These are phyloP conservation scores for Synanthedon tipuliformis DNA, from an alignment of 2,888 invertebrate species.

Conservation along the genomic window DNA sequence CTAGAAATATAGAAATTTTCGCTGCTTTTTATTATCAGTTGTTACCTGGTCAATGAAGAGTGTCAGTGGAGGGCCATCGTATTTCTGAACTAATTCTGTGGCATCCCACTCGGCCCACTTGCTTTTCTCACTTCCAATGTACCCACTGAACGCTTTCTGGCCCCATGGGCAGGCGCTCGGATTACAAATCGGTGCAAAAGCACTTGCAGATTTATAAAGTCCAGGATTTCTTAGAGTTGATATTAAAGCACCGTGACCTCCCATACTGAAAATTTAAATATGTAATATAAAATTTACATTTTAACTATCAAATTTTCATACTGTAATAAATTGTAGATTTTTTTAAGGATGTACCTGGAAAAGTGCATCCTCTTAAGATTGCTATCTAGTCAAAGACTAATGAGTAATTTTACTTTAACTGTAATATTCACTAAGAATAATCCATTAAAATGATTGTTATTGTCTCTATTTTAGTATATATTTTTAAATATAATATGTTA, in stretches of 20 bases:
- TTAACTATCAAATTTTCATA: no score
- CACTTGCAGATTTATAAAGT: slow-evolving; percentile 88
- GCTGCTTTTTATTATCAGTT: not conserved
- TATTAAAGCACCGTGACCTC: slow-evolving; percentile 95
- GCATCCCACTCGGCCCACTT: slow-evolving; percentile 92
- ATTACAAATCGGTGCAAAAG: slow-evolving; percentile 95
- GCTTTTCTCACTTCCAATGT: slow-evolving; percentile 77
- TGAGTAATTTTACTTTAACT: no score
- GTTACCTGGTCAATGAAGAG: slow-evolving; percentile 90
- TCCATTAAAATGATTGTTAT: no score
- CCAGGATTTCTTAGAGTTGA: slow-evolving; percentile 92
- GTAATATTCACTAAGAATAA: no score
- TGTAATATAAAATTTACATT: no score
- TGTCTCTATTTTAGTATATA: no score
- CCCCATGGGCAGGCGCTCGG: slow-evolving; percentile 91
- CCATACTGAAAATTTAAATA: slow-evolving; percentile 82
- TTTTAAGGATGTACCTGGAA: no score
- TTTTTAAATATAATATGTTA: no score
- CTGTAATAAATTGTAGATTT: no score
- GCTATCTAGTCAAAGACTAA: no score
- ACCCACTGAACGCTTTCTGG: slow-evolving; percentile 83
- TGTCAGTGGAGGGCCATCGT: slow-evolving; percentile 84
- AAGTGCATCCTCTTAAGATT: no score
- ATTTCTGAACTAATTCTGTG: slow-evolving; percentile 81
- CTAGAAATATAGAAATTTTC: not conserved